Conservation (phyloP, 2,797 vertebrate species). For the Orestias chungarensis region DNA sequence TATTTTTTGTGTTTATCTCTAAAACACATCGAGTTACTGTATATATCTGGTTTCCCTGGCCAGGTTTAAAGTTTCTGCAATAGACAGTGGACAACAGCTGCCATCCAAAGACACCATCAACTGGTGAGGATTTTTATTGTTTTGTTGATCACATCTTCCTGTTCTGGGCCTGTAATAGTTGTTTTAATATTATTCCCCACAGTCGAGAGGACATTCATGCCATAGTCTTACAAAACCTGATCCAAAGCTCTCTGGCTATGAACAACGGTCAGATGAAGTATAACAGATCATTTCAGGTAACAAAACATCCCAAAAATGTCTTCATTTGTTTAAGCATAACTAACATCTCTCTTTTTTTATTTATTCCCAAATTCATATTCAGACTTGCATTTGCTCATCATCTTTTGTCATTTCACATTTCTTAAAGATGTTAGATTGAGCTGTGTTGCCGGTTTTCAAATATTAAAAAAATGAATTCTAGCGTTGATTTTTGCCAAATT, state of each 20-base stretch:
- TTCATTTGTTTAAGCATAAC: no score
- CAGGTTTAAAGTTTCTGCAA: conserved; percentile 89
- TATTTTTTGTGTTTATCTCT: background rate
- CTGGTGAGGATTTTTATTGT: conserved; percentile 68
- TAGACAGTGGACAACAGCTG: conserved; percentile 75
- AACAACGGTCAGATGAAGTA: conserved; percentile 92
- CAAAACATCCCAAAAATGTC: background rate
- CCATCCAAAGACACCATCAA: conserved; percentile 78
- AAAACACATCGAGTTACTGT: background rate
- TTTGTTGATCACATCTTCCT: background rate
- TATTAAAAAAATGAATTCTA: background rate
- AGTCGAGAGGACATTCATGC: conserved; percentile 90
- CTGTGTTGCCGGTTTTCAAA: background rate
- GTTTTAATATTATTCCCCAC: conserved; percentile 29
- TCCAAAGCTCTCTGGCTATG: conserved; percentile 94
- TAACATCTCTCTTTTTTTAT: background rate
- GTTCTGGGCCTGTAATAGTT: background rate
- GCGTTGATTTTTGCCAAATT: background rate
- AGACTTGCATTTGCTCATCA: background rate
- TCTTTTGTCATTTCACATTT: background rate
- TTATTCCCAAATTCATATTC: background rate
- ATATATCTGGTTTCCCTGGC: background rate
- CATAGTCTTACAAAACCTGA: conserved; percentile 91
- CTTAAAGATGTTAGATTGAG: background rate
- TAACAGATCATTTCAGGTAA: conserved; percentile 91